These are phyloP conservation scores for Iphiclides podalirius DNA, from an alignment of 2,888 invertebrate genomes.

Conservation along the genomic window DNA sequence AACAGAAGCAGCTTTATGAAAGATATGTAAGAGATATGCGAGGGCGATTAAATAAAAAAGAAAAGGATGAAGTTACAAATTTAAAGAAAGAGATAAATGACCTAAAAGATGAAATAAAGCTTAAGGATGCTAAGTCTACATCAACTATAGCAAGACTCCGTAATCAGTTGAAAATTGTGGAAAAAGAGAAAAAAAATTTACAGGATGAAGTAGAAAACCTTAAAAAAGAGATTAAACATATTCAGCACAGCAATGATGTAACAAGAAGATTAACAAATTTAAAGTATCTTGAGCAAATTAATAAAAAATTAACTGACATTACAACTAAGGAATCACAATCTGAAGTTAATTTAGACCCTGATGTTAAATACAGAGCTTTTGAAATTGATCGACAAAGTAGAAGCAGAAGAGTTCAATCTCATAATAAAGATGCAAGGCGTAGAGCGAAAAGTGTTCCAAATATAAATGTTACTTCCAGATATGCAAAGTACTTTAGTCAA, in stretches of 20 bases:
- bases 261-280: conserved; percentile 82
- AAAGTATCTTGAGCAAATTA: conserved; percentile 88
- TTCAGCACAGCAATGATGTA: conserved; percentile 80
- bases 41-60: conserved; percentile 83
- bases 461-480: conserved; percentile 68
- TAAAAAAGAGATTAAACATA: conserved; percentile 83
- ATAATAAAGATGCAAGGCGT: conserved; percentile 40
- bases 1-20: conserved; percentile 83
- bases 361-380: conserved; percentile 64
- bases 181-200: conserved; percentile 84
- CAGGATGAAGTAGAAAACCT: conserved; percentile 84
- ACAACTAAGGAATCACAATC: conserved; percentile 50
- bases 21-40: conserved; percentile 84
- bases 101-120: conserved; percentile 83
- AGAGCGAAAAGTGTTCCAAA: conserved; percentile 76
- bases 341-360: conserved; percentile 45
- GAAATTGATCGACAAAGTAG: conserved; percentile 66
- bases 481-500: conserved; percentile 75
- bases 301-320: conserved; percentile 72
- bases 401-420: conserved; percentile 41
- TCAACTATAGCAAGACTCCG: conserved; percentile 86
- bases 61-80: conserved; percentile 83
- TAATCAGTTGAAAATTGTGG: conserved; percentile 86
- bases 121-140: conserved; percentile 87
- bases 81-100: conserved; percentile 83